Conservation (phyloP, 1,140 invertebrate genomes). For the Nilaparvata lugens region DNA sequence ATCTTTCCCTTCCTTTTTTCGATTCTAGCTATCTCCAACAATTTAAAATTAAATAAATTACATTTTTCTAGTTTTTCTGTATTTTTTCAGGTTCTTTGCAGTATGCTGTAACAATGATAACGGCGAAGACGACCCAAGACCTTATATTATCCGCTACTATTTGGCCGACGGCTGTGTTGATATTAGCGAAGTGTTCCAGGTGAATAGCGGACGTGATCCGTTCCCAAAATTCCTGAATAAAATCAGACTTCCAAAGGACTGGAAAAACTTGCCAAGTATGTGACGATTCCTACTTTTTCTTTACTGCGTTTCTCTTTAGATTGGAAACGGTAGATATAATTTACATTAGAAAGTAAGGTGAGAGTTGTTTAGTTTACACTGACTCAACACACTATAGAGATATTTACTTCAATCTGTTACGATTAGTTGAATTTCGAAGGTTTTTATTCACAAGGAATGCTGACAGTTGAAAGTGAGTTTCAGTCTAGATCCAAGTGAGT, state of each 20-base stretch:
- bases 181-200: slow-evolving; percentile 57
- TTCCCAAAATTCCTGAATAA: slow-evolving; percentile 60
- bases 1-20: too few species aligned
- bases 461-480: background rate
- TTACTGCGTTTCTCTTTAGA: too few species aligned
- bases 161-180: slow-evolving; percentile 70
- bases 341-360: too few species aligned
- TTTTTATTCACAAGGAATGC: too few species aligned
- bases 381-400: too few species aligned
- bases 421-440: too few species aligned
- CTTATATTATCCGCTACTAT: slow-evolving; percentile 62
- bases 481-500: too few species aligned
- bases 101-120: slow-evolving; percentile 63
- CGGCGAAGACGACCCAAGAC: slow-evolving; percentile 49
- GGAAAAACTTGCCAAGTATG: slow-evolving; percentile 53
- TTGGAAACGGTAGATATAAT: too few species aligned
- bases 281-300: background rate
- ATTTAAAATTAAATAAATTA: too few species aligned
- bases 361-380: too few species aligned
- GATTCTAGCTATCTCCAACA: too few species aligned
- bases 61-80: slow-evolving; percentile 4
- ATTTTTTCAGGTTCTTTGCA: slow-evolving; percentile 52
- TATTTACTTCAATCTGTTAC: too few species aligned
- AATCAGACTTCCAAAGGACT: slow-evolving; percentile 69
- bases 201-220: slow-evolving; percentile 62